A percentile compares a stretch with the other conserved stretches of the same genome.
phyloP scores from a whole-genome alignment of 2,888 invertebrate species.

The Pristionchus mayeri region DNA sequence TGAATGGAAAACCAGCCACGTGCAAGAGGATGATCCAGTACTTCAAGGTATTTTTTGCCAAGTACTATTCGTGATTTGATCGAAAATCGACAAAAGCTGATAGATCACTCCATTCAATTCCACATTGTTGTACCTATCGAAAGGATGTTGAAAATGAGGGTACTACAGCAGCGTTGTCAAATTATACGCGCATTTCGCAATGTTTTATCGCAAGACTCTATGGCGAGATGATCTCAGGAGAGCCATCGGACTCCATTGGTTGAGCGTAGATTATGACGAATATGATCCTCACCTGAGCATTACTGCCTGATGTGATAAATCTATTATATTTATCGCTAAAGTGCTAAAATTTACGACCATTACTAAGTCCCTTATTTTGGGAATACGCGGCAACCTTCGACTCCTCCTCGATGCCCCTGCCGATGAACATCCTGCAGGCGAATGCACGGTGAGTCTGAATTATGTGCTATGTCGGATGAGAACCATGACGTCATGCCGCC shows the following conservation, averaged over 20 bases:
- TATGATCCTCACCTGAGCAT: too few species aligned
- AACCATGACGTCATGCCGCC: too few species aligned
- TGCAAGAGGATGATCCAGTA: constrained; percentile 73
- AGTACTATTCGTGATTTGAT: too few species aligned
- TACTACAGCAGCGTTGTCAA: neutral
- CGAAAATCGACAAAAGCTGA: neutral
- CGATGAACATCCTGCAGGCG: constrained; percentile 71
- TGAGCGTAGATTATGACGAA: too few species aligned
- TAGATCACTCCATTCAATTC: too few species aligned
- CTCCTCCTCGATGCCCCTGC: constrained; percentile 65
- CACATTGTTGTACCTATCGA: neutral
- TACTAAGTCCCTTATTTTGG: constrained; percentile 54
- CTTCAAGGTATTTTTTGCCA: constrained; percentile 68
- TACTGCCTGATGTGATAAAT: too few species aligned
- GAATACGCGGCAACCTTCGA: constrained; percentile 72
- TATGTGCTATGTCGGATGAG: too few species aligned
- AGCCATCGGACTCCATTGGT: too few species aligned
- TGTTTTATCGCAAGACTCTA: too few species aligned
- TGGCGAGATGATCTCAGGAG: too few species aligned
- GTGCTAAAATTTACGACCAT: too few species aligned
- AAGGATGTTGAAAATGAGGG: neutral
- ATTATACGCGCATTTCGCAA: neutral
- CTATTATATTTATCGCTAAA: too few species aligned
- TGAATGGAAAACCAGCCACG: constrained; percentile 73
- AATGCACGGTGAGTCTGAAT: constrained; percentile 66